phyloP scores from a whole-genome alignment of 2,113 vertebrate species.

The Sander lucioperca region DNA sequence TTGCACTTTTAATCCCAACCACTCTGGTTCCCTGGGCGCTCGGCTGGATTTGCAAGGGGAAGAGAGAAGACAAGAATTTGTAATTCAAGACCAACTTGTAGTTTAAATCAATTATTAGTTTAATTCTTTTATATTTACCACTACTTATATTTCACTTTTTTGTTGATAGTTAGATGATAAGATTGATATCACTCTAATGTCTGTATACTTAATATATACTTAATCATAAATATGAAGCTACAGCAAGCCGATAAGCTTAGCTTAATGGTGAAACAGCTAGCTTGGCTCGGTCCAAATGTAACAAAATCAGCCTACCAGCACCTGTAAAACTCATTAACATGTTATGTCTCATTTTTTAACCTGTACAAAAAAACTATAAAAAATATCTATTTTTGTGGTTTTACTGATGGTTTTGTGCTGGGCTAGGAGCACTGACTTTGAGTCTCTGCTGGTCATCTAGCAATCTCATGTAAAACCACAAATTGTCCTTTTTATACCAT shows the following conservation, averaged over 20 bases:
- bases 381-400: neutral
- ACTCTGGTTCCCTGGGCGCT: constrained; percentile 72
- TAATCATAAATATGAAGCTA: neutral
- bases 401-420: neutral
- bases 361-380: neutral
- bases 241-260: neutral
- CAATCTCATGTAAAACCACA: too few species aligned
- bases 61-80: constrained; percentile 56
- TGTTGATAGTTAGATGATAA: neutral
- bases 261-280: too few species aligned
- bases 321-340: too few species aligned
- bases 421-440: too few species aligned
- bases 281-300: too few species aligned
- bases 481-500: neutral
- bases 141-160: neutral
- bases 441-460: too few species aligned
- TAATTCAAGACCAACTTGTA: constrained; percentile 32
- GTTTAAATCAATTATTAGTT: neutral
- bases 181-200: neutral
- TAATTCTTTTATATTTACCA: neutral
- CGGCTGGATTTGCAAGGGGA: constrained; percentile 40
- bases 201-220: neutral
- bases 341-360: neutral
- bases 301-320: too few species aligned
- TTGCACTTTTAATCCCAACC: constrained; percentile 86